Base-by-base conservation (phyloP, 2,797 vertebrate genomes). In the Aquila chrysaetos region DNA sequence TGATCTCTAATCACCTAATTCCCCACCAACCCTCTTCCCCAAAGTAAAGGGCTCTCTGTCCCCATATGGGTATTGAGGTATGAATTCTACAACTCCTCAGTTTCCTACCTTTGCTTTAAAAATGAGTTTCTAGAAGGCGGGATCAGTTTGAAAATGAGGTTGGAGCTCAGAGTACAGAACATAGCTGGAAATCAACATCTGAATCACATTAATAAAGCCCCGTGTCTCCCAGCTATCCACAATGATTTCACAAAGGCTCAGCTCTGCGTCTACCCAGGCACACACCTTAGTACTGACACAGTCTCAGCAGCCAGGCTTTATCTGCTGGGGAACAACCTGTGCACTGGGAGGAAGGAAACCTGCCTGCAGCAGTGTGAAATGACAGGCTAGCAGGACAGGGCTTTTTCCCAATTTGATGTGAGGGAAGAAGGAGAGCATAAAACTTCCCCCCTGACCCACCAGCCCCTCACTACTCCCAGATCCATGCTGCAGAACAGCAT, bases 31-130 rank as follows among this genome's bases (percentile, higher is more conserved):
- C 4, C 6, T 64, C 7, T 44, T 84, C 6, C 25, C 37, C 14
- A 59, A 64, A 73, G 22, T 39, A 53, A 68, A 61, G 9, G 3
- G 2, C 14, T 41, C 18, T 54, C 25, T 48, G 11, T 44, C 8
- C 7, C 18, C 33, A 13, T 18, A 37, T 0, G 0, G 11, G 19
- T 23, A 33, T 0, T 11, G 44, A 81, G 14, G 6, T 44, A 28
- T 46, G 15, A 89, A 79, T 70, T 59, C n/a, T 24, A 22, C 31
- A 81, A 15, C 6, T 75, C 24, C 13, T 31, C 16, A 8, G 3
- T 57, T 35, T 88, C 18, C 57, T 49, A 51, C 4, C 15, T 87
- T 35, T 73, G 30, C 22, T 78, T 94, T 72, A 57, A 88, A 77
- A 91, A 43, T 9, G 1, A 41, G 12, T 83, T 77, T 88, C 30